These are phyloP conservation scores for Saccostrea cuccullata DNA, from an alignment of 1,140 invertebrate genomes.

Conservation along the genomic window DNA sequence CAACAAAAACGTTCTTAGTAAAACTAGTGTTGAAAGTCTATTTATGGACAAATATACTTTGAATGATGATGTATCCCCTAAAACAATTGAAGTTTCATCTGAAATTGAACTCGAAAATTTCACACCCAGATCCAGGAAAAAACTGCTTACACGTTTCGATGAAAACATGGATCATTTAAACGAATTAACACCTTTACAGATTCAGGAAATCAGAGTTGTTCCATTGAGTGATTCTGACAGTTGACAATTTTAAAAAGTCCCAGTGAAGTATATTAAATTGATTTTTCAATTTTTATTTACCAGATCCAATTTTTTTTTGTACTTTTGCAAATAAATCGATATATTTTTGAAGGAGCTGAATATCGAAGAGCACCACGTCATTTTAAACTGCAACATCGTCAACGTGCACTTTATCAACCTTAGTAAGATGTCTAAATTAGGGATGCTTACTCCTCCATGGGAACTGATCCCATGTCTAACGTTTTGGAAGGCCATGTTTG, in stretches of 20 bases:
- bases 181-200: background rate
- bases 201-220: constrained; percentile 4
- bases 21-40: constrained; percentile 5
- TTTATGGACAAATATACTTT: background rate
- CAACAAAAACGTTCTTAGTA: background rate
- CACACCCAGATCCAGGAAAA: background rate
- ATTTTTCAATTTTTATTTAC: too few species aligned
- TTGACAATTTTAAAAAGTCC: background rate
- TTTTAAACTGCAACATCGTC: too few species aligned
- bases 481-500: too few species aligned
- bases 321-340: too few species aligned
- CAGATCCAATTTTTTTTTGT: too few species aligned
- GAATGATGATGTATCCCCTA: background rate
- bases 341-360: too few species aligned
- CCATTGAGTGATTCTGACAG: background rate
- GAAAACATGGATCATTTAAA: background rate
- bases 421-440: too few species aligned
- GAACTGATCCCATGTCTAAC: too few species aligned
- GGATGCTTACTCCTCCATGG: too few species aligned
- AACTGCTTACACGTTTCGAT: background rate
- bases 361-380: too few species aligned
- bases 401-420: too few species aligned
- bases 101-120: background rate
- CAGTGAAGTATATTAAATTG: too few species aligned
- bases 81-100: background rate